Evolutionary conservation across 1,140 invertebrate genomes (phyloP).

Genomic region (Theocolax elegans): DNA sequence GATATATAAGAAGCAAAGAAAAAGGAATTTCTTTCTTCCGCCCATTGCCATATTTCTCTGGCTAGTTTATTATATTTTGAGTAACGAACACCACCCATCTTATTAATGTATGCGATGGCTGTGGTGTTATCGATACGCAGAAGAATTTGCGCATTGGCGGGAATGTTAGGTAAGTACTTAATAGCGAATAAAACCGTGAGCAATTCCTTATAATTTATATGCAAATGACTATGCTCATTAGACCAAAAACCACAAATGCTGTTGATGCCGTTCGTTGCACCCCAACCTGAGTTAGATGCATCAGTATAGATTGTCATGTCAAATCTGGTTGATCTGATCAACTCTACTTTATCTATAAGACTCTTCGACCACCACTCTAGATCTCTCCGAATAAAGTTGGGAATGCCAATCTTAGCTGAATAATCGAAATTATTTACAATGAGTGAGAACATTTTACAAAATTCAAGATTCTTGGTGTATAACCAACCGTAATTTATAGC

Average conservation of each 20-base stretch:
- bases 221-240: not conserved
- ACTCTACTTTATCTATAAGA: not conserved
- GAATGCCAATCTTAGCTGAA: not conserved
- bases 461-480: too few relatives aligned
- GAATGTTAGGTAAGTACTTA: not conserved
- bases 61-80: not conserved
- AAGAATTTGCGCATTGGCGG: not conserved
- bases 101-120: not conserved
- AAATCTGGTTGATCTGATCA: not conserved
- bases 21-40: not conserved
- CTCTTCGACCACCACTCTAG: too few relatives aligned
- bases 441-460: too few relatives aligned
- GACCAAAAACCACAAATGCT: not conserved
- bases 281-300: not conserved
- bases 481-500: not conserved
- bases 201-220: not conserved
- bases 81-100: not conserved
- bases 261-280: not conserved
- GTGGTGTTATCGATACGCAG: not conserved
- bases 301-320: not conserved
- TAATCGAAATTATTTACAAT: too few relatives aligned
- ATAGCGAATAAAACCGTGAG: not conserved
- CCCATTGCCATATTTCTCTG: too few relatives aligned
- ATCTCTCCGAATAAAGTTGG: too few relatives aligned
- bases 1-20: conserved; percentile 12